Evolutionary conservation across 2,888 invertebrate genomes (phyloP), one percentile per base, ranked within the genome.

Genomic region (Hirtodrosophila cameraria): DNA sequence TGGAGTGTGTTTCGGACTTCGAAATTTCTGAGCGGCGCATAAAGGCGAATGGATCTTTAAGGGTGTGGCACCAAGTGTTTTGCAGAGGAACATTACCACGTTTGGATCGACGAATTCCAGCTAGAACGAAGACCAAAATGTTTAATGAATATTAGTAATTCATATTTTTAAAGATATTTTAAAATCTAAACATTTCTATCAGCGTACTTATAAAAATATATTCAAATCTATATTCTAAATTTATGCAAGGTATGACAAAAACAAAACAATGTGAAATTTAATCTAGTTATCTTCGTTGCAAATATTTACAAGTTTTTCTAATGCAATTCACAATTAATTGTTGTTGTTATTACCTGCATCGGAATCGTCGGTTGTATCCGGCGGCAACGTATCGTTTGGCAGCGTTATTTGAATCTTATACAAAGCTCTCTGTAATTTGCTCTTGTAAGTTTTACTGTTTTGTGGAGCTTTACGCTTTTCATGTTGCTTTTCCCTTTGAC

Each of bases 71-170:
- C 59, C 62, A 57, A 7, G 41, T 42, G 23, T 72, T 50, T n/a
- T 64, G 63, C 12, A 73, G 38, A 3, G 77, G 80, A 11, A 82
- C 57, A 0, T 76, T 74, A 3, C 74, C 79, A 49, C 84, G 83
- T 38, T 67, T 80, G 43, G 86, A 86, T 73, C 73, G 72, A 49
- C 86, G 86, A 62, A 84, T 43, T 53, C 42, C 52, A 23, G 20
- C 54, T 68, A 13, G 5, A 1, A 23, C 20, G 2, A 30, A 3
- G 2, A 48, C 31, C 35, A n/a, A 9, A 16, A 43, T 12, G 35
- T 1, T 6, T 3, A 6, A 23, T 1, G 2, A 18, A 23, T 23
- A n/a, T 23, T 8, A 2, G n/a, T n/a, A 23, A 3, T 23, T 5
- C 2, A 23, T 7, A 23, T 7, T 23, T 7, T 23, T 23, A n/a